A percentile compares a stretch with the other conserved stretches of the same genome.
phyloP scores from a whole-genome alignment of 2,113 vertebrate genomes.

The Ciconia stormi region DNA sequence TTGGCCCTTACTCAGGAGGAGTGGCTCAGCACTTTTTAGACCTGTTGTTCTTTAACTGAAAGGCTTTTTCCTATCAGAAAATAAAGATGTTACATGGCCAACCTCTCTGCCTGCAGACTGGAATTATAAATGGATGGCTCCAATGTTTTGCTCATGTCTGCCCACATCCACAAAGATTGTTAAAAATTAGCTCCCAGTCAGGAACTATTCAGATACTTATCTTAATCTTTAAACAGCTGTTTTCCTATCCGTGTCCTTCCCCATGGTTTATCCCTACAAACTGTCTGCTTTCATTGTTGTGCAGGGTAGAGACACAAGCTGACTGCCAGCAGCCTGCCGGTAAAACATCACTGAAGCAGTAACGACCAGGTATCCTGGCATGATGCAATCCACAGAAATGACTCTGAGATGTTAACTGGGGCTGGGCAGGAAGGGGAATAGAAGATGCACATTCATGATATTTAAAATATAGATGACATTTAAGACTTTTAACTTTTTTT shows the following conservation, averaged over 20 bases:
- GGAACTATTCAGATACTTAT: neutral
- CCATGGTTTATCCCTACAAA: neutral
- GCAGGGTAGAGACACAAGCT: neutral
- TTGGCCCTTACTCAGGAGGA: neutral
- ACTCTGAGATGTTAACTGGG: neutral
- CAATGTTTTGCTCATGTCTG: neutral
- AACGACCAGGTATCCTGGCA: neutral
- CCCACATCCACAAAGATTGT: neutral
- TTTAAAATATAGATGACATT: neutral
- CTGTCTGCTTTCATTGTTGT: neutral
- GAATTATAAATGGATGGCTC: neutral
- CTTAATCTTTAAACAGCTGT: neutral
- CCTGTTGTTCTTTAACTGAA: neutral
- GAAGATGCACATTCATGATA: neutral
- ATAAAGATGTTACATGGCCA: neutral
- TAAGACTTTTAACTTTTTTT: neutral
- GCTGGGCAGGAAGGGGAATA: neutral
- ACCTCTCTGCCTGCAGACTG: neutral
- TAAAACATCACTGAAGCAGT: neutral
- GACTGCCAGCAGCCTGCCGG: neutral
- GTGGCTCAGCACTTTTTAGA: neutral
- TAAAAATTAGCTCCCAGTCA: neutral
- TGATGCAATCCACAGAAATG: neutral
- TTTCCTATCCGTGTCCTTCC: neutral
- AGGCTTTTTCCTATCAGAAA: neutral